Evolutionary conservation across 2,113 vertebrate genomes (phyloP), one percentile per base, ranked within the genome.

Genomic region (Arothron firmamentum): DNA sequence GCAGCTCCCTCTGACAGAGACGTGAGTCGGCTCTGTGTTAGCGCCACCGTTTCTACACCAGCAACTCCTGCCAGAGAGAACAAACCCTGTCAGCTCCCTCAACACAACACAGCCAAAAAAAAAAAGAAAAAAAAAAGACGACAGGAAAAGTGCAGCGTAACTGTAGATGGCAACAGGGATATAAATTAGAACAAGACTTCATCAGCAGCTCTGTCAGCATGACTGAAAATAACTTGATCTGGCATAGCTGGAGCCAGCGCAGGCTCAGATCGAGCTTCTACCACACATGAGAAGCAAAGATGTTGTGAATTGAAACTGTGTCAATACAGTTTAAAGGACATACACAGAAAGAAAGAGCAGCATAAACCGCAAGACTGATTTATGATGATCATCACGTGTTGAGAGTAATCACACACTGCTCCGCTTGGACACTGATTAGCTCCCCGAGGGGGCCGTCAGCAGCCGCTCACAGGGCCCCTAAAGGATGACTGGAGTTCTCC

Each of bases 1-100:
- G 67, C 55, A 45, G 48, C 54, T 67, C 34, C 41, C 61, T 62
- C 21, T 58, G 59, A 68, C 55, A 59, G 38, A 65, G 52, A 42
- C 54, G 52, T 78, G 74, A 75, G 56, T 83, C 74, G 71, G 59
- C 52, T 64, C 45, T 28, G 47, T 14, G 43, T 14, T 65, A 31
- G 54, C 34, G 60, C 47, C 16, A 55, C n/a, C 17, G 25, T 23
- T 47, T 69, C 52, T 20, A 7, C 11, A n/a, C 19, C 12, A 61
- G 48, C 20, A 55, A 18, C 49, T 38, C 34, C 10, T n/a, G 14
- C 46, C 45, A 12, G 17, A 14, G 20, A 47, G 34, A 52, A 14
- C 7, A 41, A 10, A 11, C 15, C 51, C 45, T n/a, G 8, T 31
- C 7, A n/a, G 48, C 53, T 52, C 16, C 62, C 41, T 52, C 15